Evolutionary conservation across 2,797 vertebrate genomes (phyloP).

Genomic region (Pantherophis alleghaniensis): DNA sequence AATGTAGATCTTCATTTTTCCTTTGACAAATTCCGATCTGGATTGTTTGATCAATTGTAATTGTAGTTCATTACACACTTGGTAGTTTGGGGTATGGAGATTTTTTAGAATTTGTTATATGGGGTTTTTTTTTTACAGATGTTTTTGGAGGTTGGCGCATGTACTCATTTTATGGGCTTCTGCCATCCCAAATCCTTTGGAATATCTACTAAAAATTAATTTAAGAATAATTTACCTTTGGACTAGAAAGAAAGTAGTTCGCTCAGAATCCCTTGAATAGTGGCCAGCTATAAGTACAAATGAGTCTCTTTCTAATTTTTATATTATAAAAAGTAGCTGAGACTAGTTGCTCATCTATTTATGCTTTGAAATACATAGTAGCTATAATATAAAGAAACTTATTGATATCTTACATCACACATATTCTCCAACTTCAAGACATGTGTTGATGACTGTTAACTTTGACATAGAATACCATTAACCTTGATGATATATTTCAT

Average conservation of each 20-base stretch:
- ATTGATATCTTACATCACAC: constrained; percentile 10
- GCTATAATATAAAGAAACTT: neutral
- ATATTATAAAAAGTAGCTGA: neutral
- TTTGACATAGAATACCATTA: neutral
- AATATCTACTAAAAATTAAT: neutral
- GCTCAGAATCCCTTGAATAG: neutral
- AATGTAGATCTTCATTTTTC: neutral
- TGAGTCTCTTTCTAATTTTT: neutral
- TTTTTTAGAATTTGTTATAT: neutral
- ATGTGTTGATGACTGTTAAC: constrained; percentile 36
- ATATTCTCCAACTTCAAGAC: constrained; percentile 9
- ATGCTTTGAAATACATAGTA: neutral
- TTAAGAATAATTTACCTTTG: neutral
- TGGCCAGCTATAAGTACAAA: neutral
- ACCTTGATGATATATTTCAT: neutral
- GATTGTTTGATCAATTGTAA: neutral
- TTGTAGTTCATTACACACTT: neutral
- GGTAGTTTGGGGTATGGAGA: neutral
- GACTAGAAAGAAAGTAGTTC: neutral
- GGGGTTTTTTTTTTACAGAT: neutral
- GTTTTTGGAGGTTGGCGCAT: neutral
- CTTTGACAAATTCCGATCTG: neutral
- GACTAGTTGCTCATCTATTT: neutral
- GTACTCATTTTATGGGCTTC: neutral
- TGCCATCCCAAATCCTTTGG: neutral